Conservation (phyloP, 2,797 vertebrate species). For the Geotrypetes seraphini region DNA sequence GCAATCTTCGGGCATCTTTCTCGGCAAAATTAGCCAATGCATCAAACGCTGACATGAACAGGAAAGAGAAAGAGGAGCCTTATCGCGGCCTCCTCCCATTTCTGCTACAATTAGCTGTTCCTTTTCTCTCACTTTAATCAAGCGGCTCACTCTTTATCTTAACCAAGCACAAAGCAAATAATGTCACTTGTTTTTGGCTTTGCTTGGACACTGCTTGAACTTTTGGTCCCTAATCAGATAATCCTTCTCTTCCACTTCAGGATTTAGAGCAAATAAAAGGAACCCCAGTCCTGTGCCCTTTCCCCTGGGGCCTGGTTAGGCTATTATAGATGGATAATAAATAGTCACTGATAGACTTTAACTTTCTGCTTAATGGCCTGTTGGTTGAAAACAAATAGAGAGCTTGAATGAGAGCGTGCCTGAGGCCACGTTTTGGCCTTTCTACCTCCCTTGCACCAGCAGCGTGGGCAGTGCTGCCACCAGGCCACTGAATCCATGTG, state of each 20-base stretch:
- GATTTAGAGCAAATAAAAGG: constrained; percentile 25
- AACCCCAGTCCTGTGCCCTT: constrained; percentile 1
- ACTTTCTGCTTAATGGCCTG: background rate
- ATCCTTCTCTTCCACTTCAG: constrained; percentile 22
- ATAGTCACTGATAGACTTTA: background rate
- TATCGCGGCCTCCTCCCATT: constrained; percentile 37
- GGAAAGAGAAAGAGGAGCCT: constrained; percentile 44
- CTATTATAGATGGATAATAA: background rate
- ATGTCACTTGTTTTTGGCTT: constrained; percentile 56
- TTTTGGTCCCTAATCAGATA: constrained; percentile 36
- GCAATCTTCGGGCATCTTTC: too few species aligned
- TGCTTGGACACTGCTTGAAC: constrained; percentile 44
- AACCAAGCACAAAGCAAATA: constrained; percentile 43
- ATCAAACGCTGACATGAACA: constrained; percentile 41
- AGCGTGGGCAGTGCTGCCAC: too few species aligned
- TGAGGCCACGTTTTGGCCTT: background rate
- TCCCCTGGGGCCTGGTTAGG: background rate
- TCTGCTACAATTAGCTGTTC: constrained; percentile 41
- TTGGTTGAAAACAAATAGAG: background rate
- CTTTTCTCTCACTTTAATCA: constrained; percentile 34
- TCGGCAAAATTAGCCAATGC: constrained; percentile 49
- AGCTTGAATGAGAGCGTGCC: background rate
- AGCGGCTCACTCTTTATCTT: constrained; percentile 47
- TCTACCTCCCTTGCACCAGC: too few species aligned
- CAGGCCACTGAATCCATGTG: too few species aligned